Evolutionary conservation across 2,113 vertebrate species (phyloP), one percentile per base, ranked within the genome.

Genomic region (Tyto alba): DNA sequence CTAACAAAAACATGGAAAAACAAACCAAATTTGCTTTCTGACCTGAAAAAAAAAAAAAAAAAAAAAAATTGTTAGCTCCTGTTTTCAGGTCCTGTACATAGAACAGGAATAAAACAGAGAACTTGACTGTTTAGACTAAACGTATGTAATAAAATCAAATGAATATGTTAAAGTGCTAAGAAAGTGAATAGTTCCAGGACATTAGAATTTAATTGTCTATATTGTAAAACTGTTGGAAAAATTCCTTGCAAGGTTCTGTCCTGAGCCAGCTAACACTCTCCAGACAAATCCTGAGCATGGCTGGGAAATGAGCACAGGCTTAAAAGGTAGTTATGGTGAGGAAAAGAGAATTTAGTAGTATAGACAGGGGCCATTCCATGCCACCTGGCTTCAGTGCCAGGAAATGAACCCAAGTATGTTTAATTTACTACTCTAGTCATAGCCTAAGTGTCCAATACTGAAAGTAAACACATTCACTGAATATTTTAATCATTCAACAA

Each of bases 381-480:
- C 9, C 48, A 95, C 27, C 36, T 79, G 43, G 30, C 38, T 64
- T 88, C 57, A 68, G 45, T 19, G 14, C 11, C 38, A 90, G 34
- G 11, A 91, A 67, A 76, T 73, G 1, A 79, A 80, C 19, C 47
- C 50, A 93, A 52, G 50, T 32, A 79, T 66, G 36, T 90, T 92
- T 83, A 83, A 91, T 94, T 93, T 90, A 89, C 38, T 34, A 69
- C 40, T 73, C 27, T 53, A 77, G 71, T 79, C 53, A 83, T 32
- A 92, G 40, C 6, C 40, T 68, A 72, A 72, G 82, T 67, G 75
- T 69, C 60, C 75, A 62, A n/a, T 36, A 50, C 45, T 88, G 80
- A 96, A 95, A 95, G 93, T 62, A 95, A 82, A 83, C 20, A 34
- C 30, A 66, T 74, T 80, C 20, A 36, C 48, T 69, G 48, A 69